Evolutionary conservation across 1,140 invertebrate species (phyloP), one percentile per base, ranked within the genome.

Genomic region (Chlorops oryzae): DNA sequence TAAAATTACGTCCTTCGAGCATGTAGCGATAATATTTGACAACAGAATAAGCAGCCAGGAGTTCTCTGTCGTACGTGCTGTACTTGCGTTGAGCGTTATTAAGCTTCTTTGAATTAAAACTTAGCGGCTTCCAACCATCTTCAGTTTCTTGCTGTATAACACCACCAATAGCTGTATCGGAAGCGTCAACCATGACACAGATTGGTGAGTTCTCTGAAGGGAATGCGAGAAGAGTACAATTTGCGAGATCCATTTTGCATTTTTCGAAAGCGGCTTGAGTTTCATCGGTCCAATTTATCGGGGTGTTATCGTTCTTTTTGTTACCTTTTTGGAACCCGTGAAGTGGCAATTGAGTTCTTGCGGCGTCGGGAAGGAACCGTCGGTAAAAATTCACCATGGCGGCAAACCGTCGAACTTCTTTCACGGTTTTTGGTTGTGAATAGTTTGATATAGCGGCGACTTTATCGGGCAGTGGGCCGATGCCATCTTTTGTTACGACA

Each of bases 381-480:
- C 60, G 45, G 49, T 73, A 74, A 57, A 67, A 75, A 41, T 74
- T 74, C 0, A 73, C 38, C 58, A 73, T 69, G 0, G 70, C 75
- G 3, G 77, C 38, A 51, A 76, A 78, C 6, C 61, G 45, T 21
- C 70, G 48, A n/a, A 71, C 48, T 35, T 63, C 50, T 20, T 57
- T 51, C 12, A 72, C 47, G 9, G 51, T 63, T n/a, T 53, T 48
- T 7, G 73, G 67, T 51, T 53, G 44, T 10, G 58, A 58, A 50
- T 63, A 73, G 0, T 65, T 39, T 13, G 20, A n/a, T 15, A 55
- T 38, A 5, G 45, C 24, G 5, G 43, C 25, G 9, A 55, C 32
- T 44, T 35, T 24, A 12, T 50, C 39, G n/a, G 15, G 4, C 22
- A 34, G 42, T n/a, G 51, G 52, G 3, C n/a, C 4, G 18, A 48